Evolutionary conservation across 1,140 invertebrate genomes (phyloP).

Genomic region (Medauroidea extradentata): DNA sequence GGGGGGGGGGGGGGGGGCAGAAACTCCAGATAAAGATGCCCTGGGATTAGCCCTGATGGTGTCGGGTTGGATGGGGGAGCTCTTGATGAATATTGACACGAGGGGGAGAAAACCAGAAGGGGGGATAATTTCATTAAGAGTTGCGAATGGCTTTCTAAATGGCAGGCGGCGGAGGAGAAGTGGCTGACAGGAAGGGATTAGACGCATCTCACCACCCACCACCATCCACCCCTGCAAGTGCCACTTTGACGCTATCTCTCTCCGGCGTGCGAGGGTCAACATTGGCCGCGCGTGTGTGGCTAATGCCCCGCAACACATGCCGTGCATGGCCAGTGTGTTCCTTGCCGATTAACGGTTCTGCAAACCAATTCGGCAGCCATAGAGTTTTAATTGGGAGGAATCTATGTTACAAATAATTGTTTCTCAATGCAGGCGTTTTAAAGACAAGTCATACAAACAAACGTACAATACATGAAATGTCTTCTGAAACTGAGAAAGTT

Average conservation of each 20-base stretch:
- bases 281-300: too few species aligned
- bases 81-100: slow-evolving; percentile 1
- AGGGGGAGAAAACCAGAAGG: slow-evolving; percentile 36
- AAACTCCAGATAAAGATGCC: slow-evolving; percentile 10
- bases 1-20: slow-evolving; percentile 21
- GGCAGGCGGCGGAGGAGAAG: slow-evolving; percentile 18
- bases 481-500: too few species aligned
- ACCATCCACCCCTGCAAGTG: slow-evolving; percentile 45
- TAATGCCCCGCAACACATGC: too few species aligned
- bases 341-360: too few species aligned
- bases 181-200: neutral
- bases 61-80: slow-evolving; percentile 35
- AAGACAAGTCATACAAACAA: too few species aligned
- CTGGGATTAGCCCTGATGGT: slow-evolving; percentile 30
- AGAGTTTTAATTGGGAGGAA: too few species aligned
- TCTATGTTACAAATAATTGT: too few species aligned
- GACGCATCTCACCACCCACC: slow-evolving; percentile 40
- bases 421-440: too few species aligned
- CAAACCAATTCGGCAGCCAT: too few species aligned
- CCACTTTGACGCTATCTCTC: slow-evolving; percentile 44
- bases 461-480: too few species aligned
- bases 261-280: too few species aligned
- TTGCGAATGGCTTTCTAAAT: slow-evolving; percentile 48
- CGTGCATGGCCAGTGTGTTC: too few species aligned
- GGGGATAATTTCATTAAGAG: slow-evolving; percentile 54